A percentile compares a stretch with the other conserved stretches of the same genome.
These are phyloP conservation scores for Sebastes steindachneri DNA, from an alignment of 2,797 vertebrate species.

Conservation along the genomic window DNA sequence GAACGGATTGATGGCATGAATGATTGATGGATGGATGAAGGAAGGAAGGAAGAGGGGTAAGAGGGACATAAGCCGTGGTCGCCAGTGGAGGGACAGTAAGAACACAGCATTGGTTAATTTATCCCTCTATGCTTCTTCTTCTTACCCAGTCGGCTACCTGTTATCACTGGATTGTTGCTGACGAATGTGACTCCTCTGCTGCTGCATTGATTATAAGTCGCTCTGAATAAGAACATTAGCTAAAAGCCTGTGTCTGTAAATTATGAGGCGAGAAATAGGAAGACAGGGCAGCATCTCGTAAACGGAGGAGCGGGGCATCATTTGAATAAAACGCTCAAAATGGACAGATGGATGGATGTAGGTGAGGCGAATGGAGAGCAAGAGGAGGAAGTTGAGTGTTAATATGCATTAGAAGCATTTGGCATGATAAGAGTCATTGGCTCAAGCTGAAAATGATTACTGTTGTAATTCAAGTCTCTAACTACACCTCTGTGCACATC, in stretches of 20 bases:
- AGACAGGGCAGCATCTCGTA: background rate
- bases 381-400: background rate
- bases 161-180: background rate
- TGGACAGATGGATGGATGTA: background rate
- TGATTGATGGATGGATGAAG: background rate
- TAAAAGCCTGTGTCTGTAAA: constrained; percentile 51
- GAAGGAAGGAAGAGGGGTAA: background rate
- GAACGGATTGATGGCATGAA: background rate
- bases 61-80: background rate
- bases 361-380: background rate
- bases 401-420: background rate
- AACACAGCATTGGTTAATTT: background rate
- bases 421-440: background rate
- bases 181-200: background rate
- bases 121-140: background rate
- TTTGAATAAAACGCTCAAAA: constrained; percentile 20
- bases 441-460: constrained; percentile 2
- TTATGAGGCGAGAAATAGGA: constrained; percentile 15
- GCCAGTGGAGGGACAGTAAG: background rate
- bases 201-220: background rate
- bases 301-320: background rate
- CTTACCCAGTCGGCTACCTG: background rate
- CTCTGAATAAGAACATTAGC: constrained; percentile 29
- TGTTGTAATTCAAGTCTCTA: background rate
- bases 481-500: background rate